Percentiles rank a stretch among this genome's conserved stretches.
These are phyloP conservation scores for Bombyx mandarina DNA, from an alignment of 1,140 invertebrate genomes.

Conservation along the genomic window DNA sequence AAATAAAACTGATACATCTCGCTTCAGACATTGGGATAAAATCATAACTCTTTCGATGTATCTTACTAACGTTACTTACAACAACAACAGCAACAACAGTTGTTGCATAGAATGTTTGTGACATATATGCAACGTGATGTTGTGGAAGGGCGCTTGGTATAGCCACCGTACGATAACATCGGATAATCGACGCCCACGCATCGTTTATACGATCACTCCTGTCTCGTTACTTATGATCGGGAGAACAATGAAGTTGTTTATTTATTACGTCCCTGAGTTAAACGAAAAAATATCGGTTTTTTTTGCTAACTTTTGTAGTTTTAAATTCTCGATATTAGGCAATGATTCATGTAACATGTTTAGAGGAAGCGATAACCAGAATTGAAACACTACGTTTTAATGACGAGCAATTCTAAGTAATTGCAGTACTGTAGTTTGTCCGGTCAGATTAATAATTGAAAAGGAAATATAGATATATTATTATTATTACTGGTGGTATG, in stretches of 20 bases:
- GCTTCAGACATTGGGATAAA: too few relatives aligned
- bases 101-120: too few relatives aligned
- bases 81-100: too few relatives aligned
- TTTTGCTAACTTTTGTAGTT: neutral
- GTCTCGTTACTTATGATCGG: constrained; percentile 39
- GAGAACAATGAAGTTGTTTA: constrained; percentile 13
- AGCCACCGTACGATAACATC: constrained; percentile 30
- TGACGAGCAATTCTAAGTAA: neutral
- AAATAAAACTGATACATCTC: too few relatives aligned
- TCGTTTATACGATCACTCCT: constrained; percentile 22
- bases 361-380: too few relatives aligned
- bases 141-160: constrained; percentile 19
- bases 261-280: too few relatives aligned
- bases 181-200: constrained; percentile 43
- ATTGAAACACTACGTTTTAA: neutral
- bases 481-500: too few relatives aligned
- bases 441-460: neutral
- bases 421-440: too few relatives aligned
- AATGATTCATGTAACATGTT: neutral
- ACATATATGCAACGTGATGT: constrained; percentile 1
- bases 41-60: too few relatives aligned
- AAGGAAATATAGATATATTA: neutral
- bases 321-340: neutral
- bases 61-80: too few relatives aligned
- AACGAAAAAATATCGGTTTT: too few relatives aligned